Base-by-base conservation (phyloP, 2,888 invertebrate genomes). In the Amiota minor region DNA sequence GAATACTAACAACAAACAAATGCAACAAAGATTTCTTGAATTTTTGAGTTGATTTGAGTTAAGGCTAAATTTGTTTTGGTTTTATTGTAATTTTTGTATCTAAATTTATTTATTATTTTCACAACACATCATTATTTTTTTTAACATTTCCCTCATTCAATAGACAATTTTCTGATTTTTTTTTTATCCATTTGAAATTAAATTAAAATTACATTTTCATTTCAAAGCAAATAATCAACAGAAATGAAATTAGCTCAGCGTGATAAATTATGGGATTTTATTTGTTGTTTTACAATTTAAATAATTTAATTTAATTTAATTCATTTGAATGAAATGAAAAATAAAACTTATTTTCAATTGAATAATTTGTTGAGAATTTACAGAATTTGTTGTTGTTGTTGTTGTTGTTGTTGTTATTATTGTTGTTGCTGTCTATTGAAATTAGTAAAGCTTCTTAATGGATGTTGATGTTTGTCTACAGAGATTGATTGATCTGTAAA, bases 151-250 rank as follows among this genome's bases (percentile, higher is more conserved):
- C 49, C 47, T 46, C 49, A 11, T 9, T 59, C 12, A 11, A 9
- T 1, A 59, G 2, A 20, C 18, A 50, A 50, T 50, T n/a, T 14
- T n/a, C n/a, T 12, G n/a, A 50, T 50, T 14, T 50, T 50, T 49
- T 49, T 12, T 6, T 50, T n/a, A 50, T 3, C 47, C n/a, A 16
- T 23, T 11, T 68, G 18, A 65, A 49, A 59, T 64, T 70, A 69
- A 71, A 73, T 75, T 75, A 71, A 75, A 71, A 69, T 73, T 73
- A 50, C 61, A 50, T 68, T 73, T 73, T 71, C 71, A 75, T 75
- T 73, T 75, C 70, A 73, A 75, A 73, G 70, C 64, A 73, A 75
- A 75, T 70, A 73, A 73, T 71, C 73, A 73, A 68, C 47, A 62
- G 47, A 53, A 59, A 59, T 20, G 59, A 16, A 35, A 35, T 35